Evolutionary conservation across 1,140 invertebrate species (phyloP), one percentile per base, ranked within the genome.

Genomic region (Anoplolepis gracilipes): DNA sequence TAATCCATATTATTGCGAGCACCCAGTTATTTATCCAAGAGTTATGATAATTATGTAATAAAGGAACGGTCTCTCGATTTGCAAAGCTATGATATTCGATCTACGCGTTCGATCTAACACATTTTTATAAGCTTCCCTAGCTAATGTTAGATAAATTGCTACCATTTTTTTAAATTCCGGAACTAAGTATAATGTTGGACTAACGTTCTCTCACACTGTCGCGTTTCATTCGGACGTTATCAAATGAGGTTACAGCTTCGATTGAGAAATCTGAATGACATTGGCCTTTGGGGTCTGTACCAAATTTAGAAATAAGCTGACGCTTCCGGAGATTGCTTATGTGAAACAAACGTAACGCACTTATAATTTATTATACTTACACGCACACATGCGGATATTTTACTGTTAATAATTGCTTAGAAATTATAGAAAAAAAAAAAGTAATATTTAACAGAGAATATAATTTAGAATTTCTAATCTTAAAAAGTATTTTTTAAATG

Each of bases 181-280:
- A 49, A 49, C 3, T 49, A n/a, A n/a, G n/a, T n/a, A 49, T 69
- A 49, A 46, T 25, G 30, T 25, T 53, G n/a, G 42, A 36, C n/a
- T n/a, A 7, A 22, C n/a, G 13, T 19, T 53, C 42, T 79, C 22
- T 16, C 22, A 67, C 2, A 57, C 49, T 53, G 25, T 10, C 1
- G 36, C 6, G 28, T 13, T 19, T 64, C 16, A 55, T 49, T 11
- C 16, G 16, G n/a, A 33, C 57, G 75, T 89, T 90, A 90, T 90
- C 88, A 36, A 70, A 84, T 73, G 55, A 79, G 84, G 28, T 53
- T 57, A 69, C 10, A 67, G 30, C 46, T 49, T 46, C 36, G 49
- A 89, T 90, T 90, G 62, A 84, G 88, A 89, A 89, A 84, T 57
- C 19, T 11, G 5, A 59, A 73, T 86, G 88, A 87, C 88, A 90